Conservation (phyloP, 2,797 vertebrate species). For the Steatocranus sp. region DNA sequence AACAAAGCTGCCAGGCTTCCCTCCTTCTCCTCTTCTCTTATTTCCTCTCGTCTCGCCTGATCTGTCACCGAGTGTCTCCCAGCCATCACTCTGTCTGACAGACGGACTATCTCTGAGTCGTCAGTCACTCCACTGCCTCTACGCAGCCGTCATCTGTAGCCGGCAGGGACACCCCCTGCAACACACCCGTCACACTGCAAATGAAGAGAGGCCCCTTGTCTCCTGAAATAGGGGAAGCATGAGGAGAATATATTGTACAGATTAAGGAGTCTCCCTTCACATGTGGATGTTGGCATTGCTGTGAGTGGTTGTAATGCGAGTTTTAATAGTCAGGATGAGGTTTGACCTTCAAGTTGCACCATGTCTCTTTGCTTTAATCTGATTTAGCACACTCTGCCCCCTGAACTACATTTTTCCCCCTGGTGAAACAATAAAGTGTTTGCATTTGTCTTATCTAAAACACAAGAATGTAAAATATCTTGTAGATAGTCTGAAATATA, state of each 20-base stretch:
- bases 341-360: conserved; percentile 33
- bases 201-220: conserved; percentile 53
- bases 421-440: not conserved
- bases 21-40: conserved; percentile 18
- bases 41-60: conserved; percentile 55
- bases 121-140: conserved; percentile 62
- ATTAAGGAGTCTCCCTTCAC: conserved; percentile 12
- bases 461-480: not conserved
- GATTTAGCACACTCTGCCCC: not conserved
- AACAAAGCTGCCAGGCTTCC: conserved; percentile 54
- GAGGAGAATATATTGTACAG: conserved; percentile 23
- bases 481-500: not conserved
- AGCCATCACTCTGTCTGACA: conserved; percentile 66
- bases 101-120: conserved; percentile 58
- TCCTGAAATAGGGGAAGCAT: conserved; percentile 7
- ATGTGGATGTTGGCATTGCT: conserved; percentile 34
- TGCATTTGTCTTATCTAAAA: not conserved
- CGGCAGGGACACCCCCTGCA: conserved; percentile 56
- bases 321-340: conserved; percentile 20
- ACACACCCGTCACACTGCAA: conserved; percentile 39
- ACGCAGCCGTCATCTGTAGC: conserved; percentile 45
- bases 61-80: conserved; percentile 64
- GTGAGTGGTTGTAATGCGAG: conserved; percentile 12
- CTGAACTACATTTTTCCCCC: accelerated
- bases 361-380: conserved; percentile 21